Evolutionary conservation across 2,113 vertebrate species (phyloP), one percentile per base, ranked within the genome.

Genomic region (Orthochromis indermauri): DNA sequence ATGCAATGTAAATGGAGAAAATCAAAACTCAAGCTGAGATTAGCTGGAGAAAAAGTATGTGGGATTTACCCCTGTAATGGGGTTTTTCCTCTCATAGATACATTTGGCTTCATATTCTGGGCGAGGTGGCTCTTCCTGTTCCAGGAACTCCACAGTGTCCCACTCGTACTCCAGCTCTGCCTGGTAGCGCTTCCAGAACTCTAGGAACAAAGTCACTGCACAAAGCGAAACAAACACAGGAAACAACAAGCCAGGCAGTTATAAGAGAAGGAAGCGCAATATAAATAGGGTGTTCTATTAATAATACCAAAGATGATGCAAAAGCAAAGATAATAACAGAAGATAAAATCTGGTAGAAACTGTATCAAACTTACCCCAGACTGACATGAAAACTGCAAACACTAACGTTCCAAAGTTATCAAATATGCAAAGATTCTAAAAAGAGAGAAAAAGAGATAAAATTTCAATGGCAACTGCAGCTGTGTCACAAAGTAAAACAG

Each of bases 181-280:
- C 93, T 99, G 98, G 55, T 98, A 96, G 7, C 98, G 96, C 91
- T 99, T 99, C 98, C 98, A 99, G 55, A 99, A 98, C 95, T 99
- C 98, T 96, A 99, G 92, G 85, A 99, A 98, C 90, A 99, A 84
- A 1, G 98, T 98, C 11, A 99, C 98, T 99, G 3, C 35, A 71
- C 31, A 84, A 92, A 49, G 83, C 24, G 4, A 2, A 76, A 26
- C 28, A 68, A 47, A 53, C 35, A 6, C 59, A 54, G 68, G 76
- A 84, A 83, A 71, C 51, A 80, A 81, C 19, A 91, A 55, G 45
- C 5, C 40, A 17, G 26, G 12, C 3, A 2, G 33, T 12, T 8
- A 71, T 21, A 2, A 7, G 17, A 68, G 7, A 84, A 57, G 35
- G 14, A 85, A 83, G 51, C 2, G 5, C 8, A 26, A 4, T 3